A percentile compares a stretch with the other conserved stretches of the same genome.
Conservation (phyloP, 2,797 vertebrate species). For the Halcyon chelicuti region DNA sequence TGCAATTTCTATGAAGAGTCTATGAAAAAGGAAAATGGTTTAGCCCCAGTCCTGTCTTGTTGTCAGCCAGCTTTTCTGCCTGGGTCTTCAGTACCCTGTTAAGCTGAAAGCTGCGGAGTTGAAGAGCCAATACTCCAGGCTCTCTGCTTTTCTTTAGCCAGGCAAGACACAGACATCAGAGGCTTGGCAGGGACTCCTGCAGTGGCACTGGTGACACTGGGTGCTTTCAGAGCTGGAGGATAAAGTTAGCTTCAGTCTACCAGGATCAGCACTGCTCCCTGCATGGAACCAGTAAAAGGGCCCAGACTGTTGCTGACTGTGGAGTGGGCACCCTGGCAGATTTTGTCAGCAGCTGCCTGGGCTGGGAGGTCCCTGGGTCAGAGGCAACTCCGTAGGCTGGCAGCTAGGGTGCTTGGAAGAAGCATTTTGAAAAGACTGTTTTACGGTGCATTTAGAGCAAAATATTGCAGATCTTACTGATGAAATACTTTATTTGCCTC, state of each 20-base stretch:
- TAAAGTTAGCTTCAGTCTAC: not conserved
- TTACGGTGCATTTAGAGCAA: not conserved
- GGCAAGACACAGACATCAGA: not conserved
- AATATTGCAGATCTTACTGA: not conserved
- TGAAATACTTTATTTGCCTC: not conserved
- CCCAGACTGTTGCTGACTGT: not conserved
- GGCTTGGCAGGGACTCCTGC: not conserved
- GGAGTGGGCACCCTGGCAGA: no score
- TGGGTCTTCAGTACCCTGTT: not conserved
- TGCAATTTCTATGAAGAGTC: not conserved
- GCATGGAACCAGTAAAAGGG: not conserved
- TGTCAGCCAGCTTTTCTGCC: not conserved
- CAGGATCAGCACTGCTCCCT: not conserved
- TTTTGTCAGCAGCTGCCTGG: not conserved
- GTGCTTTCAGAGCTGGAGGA: not conserved
- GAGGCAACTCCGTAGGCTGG: not conserved
- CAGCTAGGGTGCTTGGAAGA: not conserved
- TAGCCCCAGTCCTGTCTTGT: not conserved
- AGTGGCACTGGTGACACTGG: not conserved
- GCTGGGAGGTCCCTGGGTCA: rapidly evolving
- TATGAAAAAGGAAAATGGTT: not conserved
- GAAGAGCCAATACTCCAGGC: not conserved
- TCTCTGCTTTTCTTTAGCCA: not conserved
- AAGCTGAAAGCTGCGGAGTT: not conserved
- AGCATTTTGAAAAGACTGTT: not conserved